Base-by-base conservation (phyloP, 1,140 invertebrate species). In the Pogonomyrmex californicus region DNA sequence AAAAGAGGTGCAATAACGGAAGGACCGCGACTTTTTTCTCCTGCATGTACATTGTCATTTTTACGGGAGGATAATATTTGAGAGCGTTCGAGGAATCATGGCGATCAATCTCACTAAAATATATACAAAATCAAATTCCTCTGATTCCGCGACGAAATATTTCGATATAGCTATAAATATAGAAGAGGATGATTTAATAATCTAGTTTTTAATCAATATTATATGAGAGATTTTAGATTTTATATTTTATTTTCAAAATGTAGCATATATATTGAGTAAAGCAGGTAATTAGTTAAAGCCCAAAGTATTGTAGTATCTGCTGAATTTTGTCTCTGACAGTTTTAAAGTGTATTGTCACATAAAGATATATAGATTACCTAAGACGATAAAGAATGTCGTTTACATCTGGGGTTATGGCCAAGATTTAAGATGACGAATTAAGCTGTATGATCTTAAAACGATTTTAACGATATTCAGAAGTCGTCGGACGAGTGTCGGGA, bases 1-100 rank as follows among this genome's bases (percentile, higher is more conserved):
- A 83, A 83, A 83, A 83, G 51, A 73, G 54, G 54, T 75, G 68
- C 79, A 83, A 83, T 83, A 83, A 83, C 79, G 71, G 68, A 54
- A 75, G 79, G n/a, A 60, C 56, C 79, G 68, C 68, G 41, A 83
- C 79, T 83, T 83, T 83, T 23, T 83, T 83, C 79, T 60, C 30
- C 17, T n/a, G 54, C 65, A 14, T n/a, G 68, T 83, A 83, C 68
- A 83, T 83, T 73, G 79, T 83, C 79, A 83, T 83, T 58, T 83
- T 83, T 83, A 54, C 54, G n/a, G 30, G 75, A 75, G 41, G 68
- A 83, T 83, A 83, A 83, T 83, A 83, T 83, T 83, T 41, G 56
- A 83, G 41, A 60, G 36, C 10, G 36, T 23, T 33, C 54, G 2
- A 36, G n/a, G 10, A 73, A 44, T 60, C 66, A 10, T 38, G 54